Evolutionary conservation across 1,140 invertebrate genomes (phyloP).

Genomic region (Musca domestica): DNA sequence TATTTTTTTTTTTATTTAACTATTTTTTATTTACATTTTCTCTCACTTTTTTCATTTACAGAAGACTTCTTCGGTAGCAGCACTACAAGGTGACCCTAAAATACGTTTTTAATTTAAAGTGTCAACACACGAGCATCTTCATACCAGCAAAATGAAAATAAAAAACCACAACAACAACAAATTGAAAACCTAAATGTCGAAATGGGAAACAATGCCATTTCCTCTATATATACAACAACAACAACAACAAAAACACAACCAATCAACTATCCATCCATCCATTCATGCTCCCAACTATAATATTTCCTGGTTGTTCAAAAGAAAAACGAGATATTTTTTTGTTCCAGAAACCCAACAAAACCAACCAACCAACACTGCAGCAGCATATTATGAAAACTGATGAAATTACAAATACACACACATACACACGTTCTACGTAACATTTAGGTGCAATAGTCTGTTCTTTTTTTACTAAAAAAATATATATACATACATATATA

Average conservation of each 20-base stretch:
- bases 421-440: conserved; percentile 6
- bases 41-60: conserved; percentile 12
- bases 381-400: no score
- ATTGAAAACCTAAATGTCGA: background rate
- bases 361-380: no score
- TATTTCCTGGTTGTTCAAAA: no score
- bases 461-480: background rate
- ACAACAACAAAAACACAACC: conserved; percentile 4
- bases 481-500: background rate
- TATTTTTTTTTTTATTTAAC: no score
- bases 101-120: conserved; percentile 26
- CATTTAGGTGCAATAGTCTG: conserved; percentile 24
- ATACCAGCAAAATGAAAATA: conserved; percentile 1
- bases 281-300: no score
- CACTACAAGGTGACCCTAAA: conserved; percentile 51
- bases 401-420: background rate
- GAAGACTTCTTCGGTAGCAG: conserved; percentile 49
- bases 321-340: no score
- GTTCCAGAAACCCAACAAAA: no score
- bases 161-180: no score
- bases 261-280: no score
- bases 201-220: background rate
- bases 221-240: background rate
- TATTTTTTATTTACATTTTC: conserved; percentile 3
- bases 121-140: conserved; percentile 23